Base-by-base conservation (phyloP, 1,140 invertebrate genomes). In the Araneus ventricosus region DNA sequence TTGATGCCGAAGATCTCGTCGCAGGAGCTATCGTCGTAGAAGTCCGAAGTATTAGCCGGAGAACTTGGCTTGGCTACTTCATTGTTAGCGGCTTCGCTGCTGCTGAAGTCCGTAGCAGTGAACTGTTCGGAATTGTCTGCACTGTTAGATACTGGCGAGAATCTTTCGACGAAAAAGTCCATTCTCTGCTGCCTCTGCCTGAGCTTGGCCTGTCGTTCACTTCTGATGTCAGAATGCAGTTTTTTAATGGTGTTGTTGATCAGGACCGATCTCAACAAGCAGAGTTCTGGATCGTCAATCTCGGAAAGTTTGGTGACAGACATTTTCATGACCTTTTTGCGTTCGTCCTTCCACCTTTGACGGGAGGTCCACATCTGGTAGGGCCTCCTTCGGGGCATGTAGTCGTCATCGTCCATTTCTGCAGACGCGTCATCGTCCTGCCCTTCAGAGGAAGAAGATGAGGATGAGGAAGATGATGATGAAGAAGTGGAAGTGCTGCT, bases 201-300 rank as follows among this genome's bases (percentile, higher is more conserved):
- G 5, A 89, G 17, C 61, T 89, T 93, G 22, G 92, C 92, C n/a
- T 93, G 79, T 7, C 92, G 67, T 41, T 94, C 94, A 3, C 92
- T 90, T 34, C 88, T 75, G 37, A 94, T 94, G 34, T 94, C 94
- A 24, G 45, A 27, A 20, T 98, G 98, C 84, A 99, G 96, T 87
- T 97, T 96, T 95, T 97, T 98, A 95, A 98, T 97, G 0, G 98
- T 98, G 95, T 99, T 99, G 95, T 98, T 98, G 94, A 99, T 98
- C 94, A 98, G 97, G 4, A 98, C 98, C 52, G 98, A 98, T 85
- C 98, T 96, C 27, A 97, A 96, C 5, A 99, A 95, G 94, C 98
- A 98, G 24, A 97, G 96, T 95, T 98, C 98, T 0, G 98, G 98
- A 94, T 98, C 98, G 94, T 99, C 98, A 95, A 98, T 98, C 92